Evolutionary conservation across 2,113 vertebrate genomes (phyloP).

Genomic region (Mastomys coucha): DNA sequence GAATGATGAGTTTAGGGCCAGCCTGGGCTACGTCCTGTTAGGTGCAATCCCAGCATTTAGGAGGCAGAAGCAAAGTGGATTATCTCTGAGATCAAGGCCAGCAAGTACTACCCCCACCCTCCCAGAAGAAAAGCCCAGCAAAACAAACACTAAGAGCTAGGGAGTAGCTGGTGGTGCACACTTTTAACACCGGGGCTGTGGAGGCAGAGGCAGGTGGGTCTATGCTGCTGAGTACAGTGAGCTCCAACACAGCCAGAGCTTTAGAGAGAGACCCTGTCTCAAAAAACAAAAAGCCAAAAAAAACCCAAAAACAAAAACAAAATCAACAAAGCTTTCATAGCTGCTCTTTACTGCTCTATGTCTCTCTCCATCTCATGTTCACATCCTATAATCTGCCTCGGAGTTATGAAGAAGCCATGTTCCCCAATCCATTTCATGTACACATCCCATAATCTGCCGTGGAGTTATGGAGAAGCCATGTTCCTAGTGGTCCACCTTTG

Average conservation of each 20-base stretch:
- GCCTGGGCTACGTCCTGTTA: not conserved
- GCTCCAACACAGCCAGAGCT: not conserved
- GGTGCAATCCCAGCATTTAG: not conserved
- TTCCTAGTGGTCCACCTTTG: not conserved
- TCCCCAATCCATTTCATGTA: not conserved
- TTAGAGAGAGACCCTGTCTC: not conserved
- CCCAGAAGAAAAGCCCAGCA: not conserved
- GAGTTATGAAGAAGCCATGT: not conserved
- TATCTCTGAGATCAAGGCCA: not conserved
- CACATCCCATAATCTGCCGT: not conserved
- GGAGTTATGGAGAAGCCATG: too few species aligned
- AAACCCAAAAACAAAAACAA: too few species aligned
- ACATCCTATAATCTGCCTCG: not conserved
- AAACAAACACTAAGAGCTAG: not conserved
- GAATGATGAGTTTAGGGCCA: not conserved
- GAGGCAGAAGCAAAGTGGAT: not conserved
- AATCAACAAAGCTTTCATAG: not conserved
- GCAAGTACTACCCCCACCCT: not conserved
- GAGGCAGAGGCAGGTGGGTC: not conserved
- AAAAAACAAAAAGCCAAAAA: not conserved
- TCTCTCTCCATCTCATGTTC: not conserved
- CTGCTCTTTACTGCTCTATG: rapidly evolving
- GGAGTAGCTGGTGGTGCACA: not conserved
- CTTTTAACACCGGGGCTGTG: not conserved
- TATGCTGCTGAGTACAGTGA: not conserved